Percentiles rank a stretch among this genome's conserved stretches.
phyloP scores from a whole-genome alignment of 2,113 vertebrate species.

The Muntiacus reevesi region DNA sequence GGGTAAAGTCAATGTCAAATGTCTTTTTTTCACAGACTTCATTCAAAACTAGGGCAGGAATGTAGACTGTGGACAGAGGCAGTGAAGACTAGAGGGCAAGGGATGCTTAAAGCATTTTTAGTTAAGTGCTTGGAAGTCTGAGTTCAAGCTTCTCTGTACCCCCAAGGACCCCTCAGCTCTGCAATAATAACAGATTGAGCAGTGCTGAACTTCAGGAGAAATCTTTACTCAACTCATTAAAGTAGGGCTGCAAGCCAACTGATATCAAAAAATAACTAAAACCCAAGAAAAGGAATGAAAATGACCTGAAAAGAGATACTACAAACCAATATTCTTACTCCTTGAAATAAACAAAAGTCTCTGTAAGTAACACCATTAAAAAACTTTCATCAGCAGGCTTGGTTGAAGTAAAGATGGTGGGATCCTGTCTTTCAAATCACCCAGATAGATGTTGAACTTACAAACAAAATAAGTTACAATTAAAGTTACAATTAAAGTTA shows the following conservation, averaged over 20 bases:
- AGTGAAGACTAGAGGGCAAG: not conserved
- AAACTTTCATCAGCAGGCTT: not conserved
- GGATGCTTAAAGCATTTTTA: not conserved
- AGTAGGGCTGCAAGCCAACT: not conserved
- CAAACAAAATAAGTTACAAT: not conserved
- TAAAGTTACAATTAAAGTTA: not conserved
- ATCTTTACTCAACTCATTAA: not conserved
- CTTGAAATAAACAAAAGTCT: not conserved
- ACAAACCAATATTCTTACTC: not conserved
- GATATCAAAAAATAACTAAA: not conserved
- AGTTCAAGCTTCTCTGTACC: not conserved
- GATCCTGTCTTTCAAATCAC: not conserved
- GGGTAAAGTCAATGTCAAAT: slow-evolving; percentile 54
- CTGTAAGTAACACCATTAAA: not conserved
- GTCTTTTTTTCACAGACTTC: slow-evolving; percentile 39
- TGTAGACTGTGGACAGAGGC: not conserved
- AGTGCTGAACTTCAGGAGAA: not conserved
- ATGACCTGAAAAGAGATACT: not conserved
- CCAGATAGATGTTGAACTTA: not conserved
- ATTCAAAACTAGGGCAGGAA: not conserved
- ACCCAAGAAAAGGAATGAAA: not conserved
- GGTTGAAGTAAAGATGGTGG: not conserved
- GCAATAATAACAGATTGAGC: not conserved
- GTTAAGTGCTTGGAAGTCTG: not conserved
- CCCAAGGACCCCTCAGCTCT: not conserved